Percentiles rank a stretch among this genome's conserved stretches.
These are phyloP conservation scores for Macrochelys suwanniensis DNA, from an alignment of 2,797 vertebrate species.

Conservation along the genomic window DNA sequence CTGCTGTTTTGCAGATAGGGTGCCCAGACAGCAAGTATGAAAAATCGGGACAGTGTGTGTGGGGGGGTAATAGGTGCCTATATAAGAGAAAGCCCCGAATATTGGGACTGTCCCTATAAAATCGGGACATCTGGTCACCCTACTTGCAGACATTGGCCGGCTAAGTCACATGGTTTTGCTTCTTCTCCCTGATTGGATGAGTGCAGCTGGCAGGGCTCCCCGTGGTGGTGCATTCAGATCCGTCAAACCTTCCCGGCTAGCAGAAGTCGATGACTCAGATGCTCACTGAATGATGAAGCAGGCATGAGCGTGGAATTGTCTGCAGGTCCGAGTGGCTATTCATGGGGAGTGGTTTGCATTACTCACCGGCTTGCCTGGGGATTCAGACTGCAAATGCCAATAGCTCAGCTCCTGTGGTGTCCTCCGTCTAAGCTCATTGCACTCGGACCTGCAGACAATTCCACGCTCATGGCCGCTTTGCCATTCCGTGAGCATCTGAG, in stretches of 20 bases:
- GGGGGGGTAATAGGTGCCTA: no score
- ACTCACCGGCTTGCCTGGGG: not conserved
- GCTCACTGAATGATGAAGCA: not conserved
- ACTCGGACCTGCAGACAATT: not conserved
- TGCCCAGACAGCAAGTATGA: no score
- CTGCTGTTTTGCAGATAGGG: not conserved
- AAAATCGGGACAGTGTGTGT: no score
- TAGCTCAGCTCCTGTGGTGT: not conserved
- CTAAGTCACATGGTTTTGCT: not conserved
- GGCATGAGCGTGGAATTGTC: not conserved
- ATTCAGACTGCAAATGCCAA: not conserved
- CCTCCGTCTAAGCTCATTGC: not conserved
- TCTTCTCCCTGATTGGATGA: not conserved
- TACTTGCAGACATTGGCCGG: not conserved
- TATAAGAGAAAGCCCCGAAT: no score
- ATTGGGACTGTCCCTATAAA: no score
- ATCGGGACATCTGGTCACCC: no score
- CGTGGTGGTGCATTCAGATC: not conserved
- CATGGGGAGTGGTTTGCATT: not conserved
- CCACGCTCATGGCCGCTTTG: no score
- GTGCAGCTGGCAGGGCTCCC: not conserved
- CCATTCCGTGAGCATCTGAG: not conserved
- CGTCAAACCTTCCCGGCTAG: not conserved
- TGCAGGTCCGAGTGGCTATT: not conserved
- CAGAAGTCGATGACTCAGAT: not conserved